A percentile compares a stretch with the other conserved stretches of the same genome.
Conservation (phyloP, 2,113 vertebrate genomes). For the Centropus bengalensis region DNA sequence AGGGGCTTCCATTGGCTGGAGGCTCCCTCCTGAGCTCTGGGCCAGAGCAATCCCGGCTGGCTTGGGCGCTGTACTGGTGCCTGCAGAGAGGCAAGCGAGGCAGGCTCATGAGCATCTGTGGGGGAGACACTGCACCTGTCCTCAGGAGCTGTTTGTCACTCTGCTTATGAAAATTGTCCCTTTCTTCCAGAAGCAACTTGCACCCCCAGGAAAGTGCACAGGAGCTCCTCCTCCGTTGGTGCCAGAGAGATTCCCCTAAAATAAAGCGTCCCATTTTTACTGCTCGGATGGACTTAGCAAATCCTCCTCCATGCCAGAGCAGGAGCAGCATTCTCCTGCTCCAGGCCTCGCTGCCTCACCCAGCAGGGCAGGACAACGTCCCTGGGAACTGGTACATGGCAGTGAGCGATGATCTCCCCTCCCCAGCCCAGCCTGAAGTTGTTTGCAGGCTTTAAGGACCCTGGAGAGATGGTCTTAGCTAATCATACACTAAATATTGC, state of each 20-base stretch:
- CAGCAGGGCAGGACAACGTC: accelerated
- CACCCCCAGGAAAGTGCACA: not conserved
- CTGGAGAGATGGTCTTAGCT: not conserved
- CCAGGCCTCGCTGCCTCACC: not conserved
- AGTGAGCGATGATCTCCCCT: not conserved
- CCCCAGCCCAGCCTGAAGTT: not conserved
- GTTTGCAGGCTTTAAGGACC: not conserved
- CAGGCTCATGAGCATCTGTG: accelerated
- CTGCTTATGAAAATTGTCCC: not conserved
- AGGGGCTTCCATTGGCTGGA: not conserved
- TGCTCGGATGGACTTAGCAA: not conserved
- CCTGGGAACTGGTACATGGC: not conserved
- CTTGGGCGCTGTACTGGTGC: accelerated
- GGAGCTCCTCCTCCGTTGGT: not conserved
- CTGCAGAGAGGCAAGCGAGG: not conserved
- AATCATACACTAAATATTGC: not conserved
- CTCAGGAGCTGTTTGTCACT: not conserved
- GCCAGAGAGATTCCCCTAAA: not conserved
- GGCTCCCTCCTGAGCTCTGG: not conserved
- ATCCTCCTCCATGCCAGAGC: not conserved
- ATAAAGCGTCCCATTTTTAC: not conserved
- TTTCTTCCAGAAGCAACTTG: not conserved
- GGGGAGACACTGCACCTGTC: not conserved
- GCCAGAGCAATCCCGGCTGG: not conserved
- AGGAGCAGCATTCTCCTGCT: not conserved